Percentiles rank a stretch among this genome's conserved stretches.
phyloP scores from a whole-genome alignment of 2,797 vertebrate genomes.

The Momotus momota region DNA sequence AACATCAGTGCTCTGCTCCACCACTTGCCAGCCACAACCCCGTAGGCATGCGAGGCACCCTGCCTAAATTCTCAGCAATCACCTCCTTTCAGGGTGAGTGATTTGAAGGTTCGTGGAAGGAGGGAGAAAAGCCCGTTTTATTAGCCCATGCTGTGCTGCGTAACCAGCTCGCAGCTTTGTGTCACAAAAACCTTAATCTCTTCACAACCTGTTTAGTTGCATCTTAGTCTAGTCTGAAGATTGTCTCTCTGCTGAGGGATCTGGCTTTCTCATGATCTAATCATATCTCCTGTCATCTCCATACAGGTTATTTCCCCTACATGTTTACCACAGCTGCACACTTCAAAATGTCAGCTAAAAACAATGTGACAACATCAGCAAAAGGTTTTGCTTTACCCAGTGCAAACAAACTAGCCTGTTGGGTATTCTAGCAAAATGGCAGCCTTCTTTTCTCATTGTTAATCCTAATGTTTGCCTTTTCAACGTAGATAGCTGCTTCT shows the following conservation, averaged over 20 bases:
- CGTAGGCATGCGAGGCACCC: background rate
- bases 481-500: background rate
- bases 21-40: background rate
- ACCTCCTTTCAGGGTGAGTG: slow-evolving; percentile 44
- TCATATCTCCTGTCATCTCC: slow-evolving; percentile 61
- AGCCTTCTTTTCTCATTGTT: background rate
- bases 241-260: slow-evolving; percentile 22
- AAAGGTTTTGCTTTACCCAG: slow-evolving; percentile 21
- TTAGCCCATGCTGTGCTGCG: background rate
- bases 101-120: slow-evolving; percentile 64
- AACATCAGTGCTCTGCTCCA: background rate
- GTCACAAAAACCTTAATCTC: slow-evolving; percentile 62
- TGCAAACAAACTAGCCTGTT: slow-evolving; percentile 37
- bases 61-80: slow-evolving; percentile 27
- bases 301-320: slow-evolving; percentile 34
- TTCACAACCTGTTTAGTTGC: slow-evolving; percentile 66
- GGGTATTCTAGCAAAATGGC: slow-evolving; percentile 22
- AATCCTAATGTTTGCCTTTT: slow-evolving; percentile 33
- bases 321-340: slow-evolving; percentile 51
- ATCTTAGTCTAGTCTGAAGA: slow-evolving; percentile 62
- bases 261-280: slow-evolving; percentile 63
- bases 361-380: slow-evolving; percentile 56
- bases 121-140: background rate
- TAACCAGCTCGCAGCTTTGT: slow-evolving; percentile 57
- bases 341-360: slow-evolving; percentile 72